Evolutionary conservation across 1,140 invertebrate species (phyloP), one percentile per base, ranked within the genome.

Genomic region (Conopomorpha cramerella): DNA sequence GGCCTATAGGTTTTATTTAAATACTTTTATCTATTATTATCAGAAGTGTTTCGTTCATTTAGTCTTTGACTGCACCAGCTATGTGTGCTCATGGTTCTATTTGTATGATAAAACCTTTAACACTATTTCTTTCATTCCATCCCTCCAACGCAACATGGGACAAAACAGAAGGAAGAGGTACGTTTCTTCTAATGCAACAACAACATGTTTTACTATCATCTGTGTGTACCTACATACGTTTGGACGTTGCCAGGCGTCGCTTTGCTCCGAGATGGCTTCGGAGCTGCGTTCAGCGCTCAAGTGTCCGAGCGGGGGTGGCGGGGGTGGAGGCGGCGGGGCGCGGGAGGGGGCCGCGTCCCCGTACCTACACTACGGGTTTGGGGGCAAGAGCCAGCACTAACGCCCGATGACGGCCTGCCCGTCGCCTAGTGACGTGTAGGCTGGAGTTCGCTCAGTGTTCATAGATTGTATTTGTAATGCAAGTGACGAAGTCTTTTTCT

Each of bases 241-340:
- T 49, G 50, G 56, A 39, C 57, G 38, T 51, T 42, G 38, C 42
- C 78, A 86, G 84, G 81, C 81, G 30, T 85, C 84, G 27, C 74
- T 86, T 45, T 86, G 82, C 71, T 81, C 82, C 38, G 84, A 86
- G 68, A 86, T 86, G 83, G 82, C 83, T 27, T 79, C 80, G 26
- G 87, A 89, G 63, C 70, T 89, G 43, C 82, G 84, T 44, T 85
- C 86, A 44, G 86, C 84, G 27, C 61, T 88, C 39, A 81, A 84
- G 51, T 87, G 85, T 53, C 81, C 80, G 16, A 82, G 81, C 23
- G 76, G 82, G 15, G 78, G 72, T 2, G 81, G 80, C 38, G 78
- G 65, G 17, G 61, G 53, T 13, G 41, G 49, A 34, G 40, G 41
- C 42, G 63, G 49, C 8, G 49, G 51, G 10, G 43, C 64, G 17